These are phyloP conservation scores for Platycheirus rosarum DNA, from an alignment of 2,888 invertebrate species.

Conservation along the genomic window DNA sequence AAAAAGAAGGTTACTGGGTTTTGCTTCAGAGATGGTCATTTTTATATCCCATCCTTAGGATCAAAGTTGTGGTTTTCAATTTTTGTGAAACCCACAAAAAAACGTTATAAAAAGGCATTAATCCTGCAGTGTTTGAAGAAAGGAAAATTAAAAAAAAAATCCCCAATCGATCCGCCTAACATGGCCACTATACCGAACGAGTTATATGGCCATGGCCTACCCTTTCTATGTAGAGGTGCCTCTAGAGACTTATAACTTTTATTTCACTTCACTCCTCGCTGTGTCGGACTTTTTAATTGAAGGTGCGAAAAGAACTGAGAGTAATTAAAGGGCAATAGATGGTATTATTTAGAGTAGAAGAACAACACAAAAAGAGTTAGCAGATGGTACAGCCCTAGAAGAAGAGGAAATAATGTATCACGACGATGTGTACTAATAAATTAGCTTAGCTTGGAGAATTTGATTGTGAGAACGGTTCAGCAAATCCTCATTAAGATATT, in stretches of 20 bases:
- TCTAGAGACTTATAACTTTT: slow-evolving; percentile 17
- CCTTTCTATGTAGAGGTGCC: slow-evolving; percentile 26
- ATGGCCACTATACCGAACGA: slow-evolving; percentile 57
- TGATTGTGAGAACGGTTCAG: slow-evolving; percentile 45
- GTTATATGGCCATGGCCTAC: slow-evolving; percentile 55
- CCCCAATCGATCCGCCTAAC: slow-evolving; percentile 62
- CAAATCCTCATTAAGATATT: slow-evolving; percentile 55
- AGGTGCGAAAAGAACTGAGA: slow-evolving; percentile 68
- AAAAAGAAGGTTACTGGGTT: slow-evolving; percentile 2
- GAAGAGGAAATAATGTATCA: slow-evolving; percentile 39
- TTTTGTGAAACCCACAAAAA: slow-evolving; percentile 37
- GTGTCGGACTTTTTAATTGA: slow-evolving; percentile 58
- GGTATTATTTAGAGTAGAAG: slow-evolving; percentile 35
- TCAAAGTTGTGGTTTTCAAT: slow-evolving; percentile 70
- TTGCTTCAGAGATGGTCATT: slow-evolving; percentile 55
- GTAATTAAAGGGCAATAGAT: slow-evolving; percentile 68
- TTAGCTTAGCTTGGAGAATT: slow-evolving; percentile 44
- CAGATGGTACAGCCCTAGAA: slow-evolving; percentile 21
- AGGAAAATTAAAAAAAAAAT: slow-evolving; percentile 11
- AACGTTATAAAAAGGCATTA: slow-evolving; percentile 53
- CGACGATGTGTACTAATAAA: slow-evolving; percentile 62
- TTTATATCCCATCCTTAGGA: slow-evolving; percentile 60
- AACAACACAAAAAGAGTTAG: slow-evolving; percentile 39
- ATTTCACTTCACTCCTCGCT: slow-evolving; percentile 22
- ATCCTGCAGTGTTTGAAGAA: slow-evolving; percentile 33